Conservation (phyloP, 2,888 invertebrate species). For the Machimus atricapillus region DNA sequence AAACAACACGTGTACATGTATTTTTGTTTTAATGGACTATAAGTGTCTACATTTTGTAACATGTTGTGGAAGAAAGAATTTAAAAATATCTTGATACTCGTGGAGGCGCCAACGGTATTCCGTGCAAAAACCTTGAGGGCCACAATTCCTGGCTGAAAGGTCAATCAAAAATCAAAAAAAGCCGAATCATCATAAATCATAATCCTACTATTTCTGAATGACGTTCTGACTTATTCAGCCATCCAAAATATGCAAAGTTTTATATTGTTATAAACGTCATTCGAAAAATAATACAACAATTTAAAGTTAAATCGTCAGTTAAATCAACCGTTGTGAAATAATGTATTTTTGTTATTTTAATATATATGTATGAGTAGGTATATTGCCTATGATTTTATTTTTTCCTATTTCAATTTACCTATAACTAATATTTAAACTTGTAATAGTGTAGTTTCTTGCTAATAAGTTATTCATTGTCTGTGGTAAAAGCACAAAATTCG, state of each 20-base stretch:
- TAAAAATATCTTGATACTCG: neutral
- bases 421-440: too few species aligned
- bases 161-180: neutral
- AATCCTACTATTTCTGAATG: neutral
- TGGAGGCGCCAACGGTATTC: neutral
- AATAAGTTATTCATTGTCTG: too few species aligned
- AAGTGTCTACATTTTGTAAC: neutral
- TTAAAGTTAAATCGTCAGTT: neutral
- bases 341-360: neutral
- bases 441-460: too few species aligned
- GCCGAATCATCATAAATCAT: neutral
- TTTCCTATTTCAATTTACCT: too few species aligned
- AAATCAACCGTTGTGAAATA: neutral
- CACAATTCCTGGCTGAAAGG: neutral
- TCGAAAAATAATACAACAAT: neutral
- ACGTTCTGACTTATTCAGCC: neutral
- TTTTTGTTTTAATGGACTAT: neutral
- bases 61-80: neutral
- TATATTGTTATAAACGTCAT: neutral
- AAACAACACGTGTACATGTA: neutral
- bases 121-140: neutral
- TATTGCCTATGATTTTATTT: too few species aligned
- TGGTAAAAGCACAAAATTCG: too few species aligned
- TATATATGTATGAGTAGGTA: too few species aligned
- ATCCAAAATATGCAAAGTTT: neutral